These are phyloP conservation scores for Stratiomys singularior DNA, from an alignment of 2,888 invertebrate species.

Conservation along the genomic window DNA sequence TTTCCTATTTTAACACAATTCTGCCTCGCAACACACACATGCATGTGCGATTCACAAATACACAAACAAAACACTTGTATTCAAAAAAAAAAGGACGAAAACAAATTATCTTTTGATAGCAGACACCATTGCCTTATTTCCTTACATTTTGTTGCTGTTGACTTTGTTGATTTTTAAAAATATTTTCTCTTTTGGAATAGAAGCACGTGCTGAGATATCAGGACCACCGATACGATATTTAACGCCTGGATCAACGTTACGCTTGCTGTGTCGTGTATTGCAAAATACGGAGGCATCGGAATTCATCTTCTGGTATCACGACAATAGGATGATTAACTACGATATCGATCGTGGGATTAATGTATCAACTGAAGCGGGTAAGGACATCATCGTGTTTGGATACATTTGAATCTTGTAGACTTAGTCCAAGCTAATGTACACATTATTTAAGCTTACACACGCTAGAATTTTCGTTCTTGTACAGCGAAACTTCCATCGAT, in stretches of 20 bases:
- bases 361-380: constrained; percentile 82
- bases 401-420: not conserved
- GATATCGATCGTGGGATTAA: constrained; percentile 87
- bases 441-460: too few species aligned
- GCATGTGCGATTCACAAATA: too few species aligned
- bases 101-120: too few species aligned
- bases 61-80: too few species aligned
- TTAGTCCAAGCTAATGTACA: too few species aligned
- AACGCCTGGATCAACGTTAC: constrained; percentile 84
- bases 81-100: too few species aligned
- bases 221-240: constrained; percentile 88
- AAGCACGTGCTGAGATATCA: constrained; percentile 86
- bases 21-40: not conserved
- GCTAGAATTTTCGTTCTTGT: too few species aligned
- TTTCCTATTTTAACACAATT: not conserved
- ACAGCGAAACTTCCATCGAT: too few species aligned
- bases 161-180: not conserved
- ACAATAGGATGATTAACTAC: constrained; percentile 92
- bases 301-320: constrained; percentile 89
- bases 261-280: constrained; percentile 82
- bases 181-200: constrained; percentile 65
- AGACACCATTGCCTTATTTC: too few species aligned
- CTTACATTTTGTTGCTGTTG: not conserved
- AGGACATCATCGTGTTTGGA: constrained; percentile 62
- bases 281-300: constrained; percentile 87